A percentile compares a stretch with the other conserved stretches of the same genome.
Conservation (phyloP, 2,888 invertebrate genomes). For the Pristionchus maxplancki region DNA sequence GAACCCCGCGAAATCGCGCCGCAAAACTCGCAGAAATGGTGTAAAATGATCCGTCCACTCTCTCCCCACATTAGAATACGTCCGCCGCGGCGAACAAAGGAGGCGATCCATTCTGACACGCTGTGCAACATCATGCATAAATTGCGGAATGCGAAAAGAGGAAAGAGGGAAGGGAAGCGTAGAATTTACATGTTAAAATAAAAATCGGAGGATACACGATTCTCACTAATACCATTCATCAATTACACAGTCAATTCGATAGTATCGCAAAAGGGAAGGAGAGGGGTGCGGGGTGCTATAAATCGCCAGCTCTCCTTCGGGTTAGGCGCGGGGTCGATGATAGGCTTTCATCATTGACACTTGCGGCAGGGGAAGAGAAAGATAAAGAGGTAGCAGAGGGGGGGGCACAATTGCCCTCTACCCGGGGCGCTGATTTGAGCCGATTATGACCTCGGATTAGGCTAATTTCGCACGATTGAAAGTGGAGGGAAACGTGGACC, state of each 20-base stretch:
- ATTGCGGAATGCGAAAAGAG: neutral
- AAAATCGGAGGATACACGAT: too few species aligned
- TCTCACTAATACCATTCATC: too few species aligned
- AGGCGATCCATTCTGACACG: neutral
- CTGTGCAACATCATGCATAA: neutral
- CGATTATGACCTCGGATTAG: constrained; percentile 8
- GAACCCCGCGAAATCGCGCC: too few species aligned
- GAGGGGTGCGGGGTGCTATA: constrained; percentile 6
- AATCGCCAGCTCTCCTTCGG: neutral
- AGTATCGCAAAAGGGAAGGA: neutral
- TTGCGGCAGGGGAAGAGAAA: neutral
- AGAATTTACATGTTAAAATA: too few species aligned
- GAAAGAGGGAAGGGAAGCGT: neutral
- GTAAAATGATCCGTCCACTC: too few species aligned
- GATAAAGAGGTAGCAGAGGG: neutral
- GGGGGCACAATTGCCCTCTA: neutral
- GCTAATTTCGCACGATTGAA: neutral
- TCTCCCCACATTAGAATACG: too few species aligned
- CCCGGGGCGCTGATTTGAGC: constrained; percentile 5
- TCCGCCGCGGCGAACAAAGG: too few species aligned
- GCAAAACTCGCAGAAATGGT: too few species aligned
- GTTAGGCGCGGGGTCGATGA: neutral
- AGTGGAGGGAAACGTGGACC: neutral
- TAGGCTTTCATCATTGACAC: neutral
- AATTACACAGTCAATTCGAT: too few species aligned